Base-by-base conservation (phyloP, 2,113 vertebrate species). In the Hippocampus zosterae region DNA sequence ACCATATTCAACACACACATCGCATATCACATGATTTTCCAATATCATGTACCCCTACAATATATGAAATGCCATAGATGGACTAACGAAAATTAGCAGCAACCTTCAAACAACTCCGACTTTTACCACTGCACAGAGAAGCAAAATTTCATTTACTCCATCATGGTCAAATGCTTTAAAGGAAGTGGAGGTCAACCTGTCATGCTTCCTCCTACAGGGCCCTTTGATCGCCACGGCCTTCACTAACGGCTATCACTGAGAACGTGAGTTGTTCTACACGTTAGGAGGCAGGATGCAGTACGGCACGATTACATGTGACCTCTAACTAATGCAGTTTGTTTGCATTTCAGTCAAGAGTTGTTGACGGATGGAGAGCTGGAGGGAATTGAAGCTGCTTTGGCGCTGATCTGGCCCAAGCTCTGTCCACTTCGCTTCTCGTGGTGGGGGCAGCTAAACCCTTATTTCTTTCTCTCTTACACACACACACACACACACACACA, bases 201-300 rank as follows among this genome's bases (percentile, higher is more conserved):
- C 72, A 2, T 74, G 50, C 19, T 84, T 85, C 74, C 77, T 78
- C 84, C 90, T 16, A 1, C 84, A 98, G 97, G 97, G 97, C 74
- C 97, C 96, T 79, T 94, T 99, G 95, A 99, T 99, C 84, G 97
- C 97, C 84, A 99, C 97, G 82, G 97, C 97, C 85, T 99, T 99
- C 89, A 99, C 97, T 88, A 99, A 99, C 76, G 97, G 97, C 87
- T 99, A 99, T 90, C 97, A 99, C 92, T 99, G 94, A 99, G 83
- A 78, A 18, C 2, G 82, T 78, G 25, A 85, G 84, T 82, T 63
- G 1, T 40, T 19, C 19, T 40, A 33, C 44, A n/a, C 25, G n/a
- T 61, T 18, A 50, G 2, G 41, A 1, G 6, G 37, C 25, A 6
- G 27, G n/a, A 4, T 33, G 27, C 12, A 5, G 12, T 29, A 16